Evolutionary conservation across 2,797 vertebrate species (phyloP).

Genomic region (Lepus townsendii): DNA sequence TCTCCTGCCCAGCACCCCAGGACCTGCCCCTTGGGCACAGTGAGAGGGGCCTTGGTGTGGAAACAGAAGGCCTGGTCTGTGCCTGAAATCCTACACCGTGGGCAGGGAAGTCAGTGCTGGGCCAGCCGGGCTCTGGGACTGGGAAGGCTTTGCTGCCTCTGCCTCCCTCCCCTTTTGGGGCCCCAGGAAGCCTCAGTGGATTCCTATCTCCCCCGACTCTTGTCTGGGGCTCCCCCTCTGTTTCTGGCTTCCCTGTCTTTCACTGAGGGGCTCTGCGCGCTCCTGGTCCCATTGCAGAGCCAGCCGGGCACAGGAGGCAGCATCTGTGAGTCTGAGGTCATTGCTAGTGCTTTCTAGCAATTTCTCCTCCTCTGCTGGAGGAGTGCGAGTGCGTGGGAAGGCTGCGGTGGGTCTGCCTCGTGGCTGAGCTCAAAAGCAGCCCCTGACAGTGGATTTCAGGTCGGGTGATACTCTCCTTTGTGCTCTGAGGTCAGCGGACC

Average conservation of each 20-base stretch:
- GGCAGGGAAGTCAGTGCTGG: not conserved
- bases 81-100: not conserved
- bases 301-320: not conserved
- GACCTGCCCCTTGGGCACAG: accelerated
- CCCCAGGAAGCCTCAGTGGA: not conserved
- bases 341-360: conserved; percentile 2
- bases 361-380: conserved; percentile 65
- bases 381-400: not conserved
- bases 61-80: not conserved
- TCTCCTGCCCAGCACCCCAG: not conserved
- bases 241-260: not conserved
- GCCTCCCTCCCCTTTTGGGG: not conserved
- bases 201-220: not conserved
- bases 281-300: not conserved
- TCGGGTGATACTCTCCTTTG: conserved; percentile 69
- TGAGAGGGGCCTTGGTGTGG: not conserved
- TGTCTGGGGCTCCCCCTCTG: not conserved
- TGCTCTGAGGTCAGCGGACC: conserved; percentile 63
- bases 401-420: conserved; percentile 68
- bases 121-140: not conserved
- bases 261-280: not conserved
- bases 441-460: conserved; percentile 35
- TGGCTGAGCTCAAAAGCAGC: not conserved
- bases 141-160: conserved; percentile 2
- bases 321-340: conserved; percentile 65